These are phyloP conservation scores for Muscicapa adusta DNA, from an alignment of 2,113 vertebrate genomes.

Conservation along the genomic window DNA sequence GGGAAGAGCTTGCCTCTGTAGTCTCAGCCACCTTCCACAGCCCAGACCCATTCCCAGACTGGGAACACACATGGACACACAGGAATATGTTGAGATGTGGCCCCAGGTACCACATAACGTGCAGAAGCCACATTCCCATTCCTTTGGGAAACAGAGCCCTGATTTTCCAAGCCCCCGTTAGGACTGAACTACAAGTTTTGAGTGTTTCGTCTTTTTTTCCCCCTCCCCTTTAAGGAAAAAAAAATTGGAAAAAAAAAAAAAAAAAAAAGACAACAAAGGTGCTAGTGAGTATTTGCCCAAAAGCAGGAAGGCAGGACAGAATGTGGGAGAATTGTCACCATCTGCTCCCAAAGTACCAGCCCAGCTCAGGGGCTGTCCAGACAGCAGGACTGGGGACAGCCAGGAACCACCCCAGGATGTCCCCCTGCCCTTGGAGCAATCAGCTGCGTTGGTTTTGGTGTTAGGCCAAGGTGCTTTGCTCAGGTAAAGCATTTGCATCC, in stretches of 20 bases:
- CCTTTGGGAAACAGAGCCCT: rapidly evolving
- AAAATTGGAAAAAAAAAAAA: background rate
- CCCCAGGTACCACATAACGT: background rate
- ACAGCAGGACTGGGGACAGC: background rate
- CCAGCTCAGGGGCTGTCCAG: background rate
- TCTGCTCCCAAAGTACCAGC: background rate
- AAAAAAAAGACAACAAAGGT: background rate
- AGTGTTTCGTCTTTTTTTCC: background rate
- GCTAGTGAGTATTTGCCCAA: background rate
- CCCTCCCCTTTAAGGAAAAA: rapidly evolving
- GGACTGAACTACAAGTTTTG: background rate
- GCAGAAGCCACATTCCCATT: background rate
- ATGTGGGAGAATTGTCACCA: background rate
- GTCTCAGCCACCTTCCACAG: background rate
- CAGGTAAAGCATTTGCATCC: background rate
- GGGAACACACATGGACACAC: background rate
- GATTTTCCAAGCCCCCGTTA: background rate
- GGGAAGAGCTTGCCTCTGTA: background rate
- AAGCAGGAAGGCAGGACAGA: background rate
- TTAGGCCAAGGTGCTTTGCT: background rate
- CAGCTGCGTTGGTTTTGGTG: background rate
- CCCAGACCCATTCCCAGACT: background rate
- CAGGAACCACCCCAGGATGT: background rate
- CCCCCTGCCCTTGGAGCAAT: background rate
- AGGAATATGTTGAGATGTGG: rapidly evolving